Base-by-base conservation (phyloP, 2,888 invertebrate species). In the Archips crataeganus region DNA sequence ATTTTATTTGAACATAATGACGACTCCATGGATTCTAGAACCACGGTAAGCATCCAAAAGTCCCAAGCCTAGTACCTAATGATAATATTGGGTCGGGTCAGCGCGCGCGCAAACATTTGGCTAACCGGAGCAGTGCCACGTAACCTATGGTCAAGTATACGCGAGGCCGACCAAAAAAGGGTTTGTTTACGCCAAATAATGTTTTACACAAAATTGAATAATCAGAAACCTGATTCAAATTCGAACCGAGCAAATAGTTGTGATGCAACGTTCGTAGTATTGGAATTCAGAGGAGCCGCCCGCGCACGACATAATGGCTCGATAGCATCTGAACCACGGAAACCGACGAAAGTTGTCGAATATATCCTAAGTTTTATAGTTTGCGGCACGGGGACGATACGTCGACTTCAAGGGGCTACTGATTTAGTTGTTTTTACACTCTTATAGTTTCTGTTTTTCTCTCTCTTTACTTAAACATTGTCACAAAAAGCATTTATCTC, bases 291-390 rank as follows among this genome's bases (percentile, higher is more conserved):
- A 71, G 75, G 71, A 78, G 77, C 68, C 66, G 76, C 82, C 82
- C 82, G 80, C 39, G 82, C 47, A 84, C 85, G 76, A 79, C 79
- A 80, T 81, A 79, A 81, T 70, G 68, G 45, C 69, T 70, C 79
- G 90, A 90, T 90, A 87, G 75, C 82, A 90, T 90, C 90, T 86
- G 84, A 80, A 81, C 85, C 88, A 89, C 87, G 87, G 83, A 87
- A 81, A 86, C 79, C 79, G 79, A 85, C 80, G 83, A 86, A 86
- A 88, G 85, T 83, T 78, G 82, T 80, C 77, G 74, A 77, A 76
- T 80, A 77, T 64, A 61, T 62, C 45, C 49, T 8, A 42, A 11
- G 15, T 75, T 36, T 71, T 57, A 70, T 62, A 34, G 42, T 39
- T 15, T 49, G n/a, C 32, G 2, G 23, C n/a, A 34, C 63, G 47